Base-by-base conservation (phyloP, 2,113 vertebrate genomes). In the Carettochelys insculpta region DNA sequence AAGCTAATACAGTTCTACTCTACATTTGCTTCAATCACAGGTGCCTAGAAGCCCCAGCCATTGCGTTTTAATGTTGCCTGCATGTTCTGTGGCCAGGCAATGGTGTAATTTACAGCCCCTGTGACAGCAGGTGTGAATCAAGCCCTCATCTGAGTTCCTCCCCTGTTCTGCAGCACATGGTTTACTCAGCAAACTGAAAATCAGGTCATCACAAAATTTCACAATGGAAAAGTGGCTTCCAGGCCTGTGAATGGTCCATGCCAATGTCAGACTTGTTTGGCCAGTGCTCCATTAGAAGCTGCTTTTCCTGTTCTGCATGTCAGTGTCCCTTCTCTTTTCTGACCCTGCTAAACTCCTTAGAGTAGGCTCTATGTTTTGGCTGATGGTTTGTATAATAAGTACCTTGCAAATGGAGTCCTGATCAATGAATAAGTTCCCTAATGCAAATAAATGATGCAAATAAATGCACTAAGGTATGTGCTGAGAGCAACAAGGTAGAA, bases 381-480 rank as follows among this genome's bases (percentile, higher is more conserved):
- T 20, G 17, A n/a, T 17, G 34, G 16, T 38, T n/a, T 65, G 34
- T 65, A 65, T n/a, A 38, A 34, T n/a, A n/a, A 38, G 61, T n/a
- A n/a, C n/a, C 71, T 88, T 45, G 19, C 19, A 50, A 83, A 6
- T 54, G 51, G 41, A 41, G 27, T 47, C 38, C 77, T 65, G 17
- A 17, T 65, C 61, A 65, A n/a, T 38, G 61, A 9, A 65, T 65
- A 65, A 65, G 61, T 16, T 65, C 34, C 34, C 61, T 65, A 65
- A 17, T n/a, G 34, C 61, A n/a, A 16, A 19, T n/a, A 31, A 16
- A n/a, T 31, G n/a, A 65, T n/a, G 34, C 48, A 92, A n/a, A 10
- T 1, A 0, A 77, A 86, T 76, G 88, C 51, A 45, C 27, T 12
- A 1, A 41, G 31, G 53, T 6, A 27, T 5, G 24, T 12, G 0